Base-by-base conservation (phyloP, 2,113 vertebrate species). In the Vulpes vulpes region DNA sequence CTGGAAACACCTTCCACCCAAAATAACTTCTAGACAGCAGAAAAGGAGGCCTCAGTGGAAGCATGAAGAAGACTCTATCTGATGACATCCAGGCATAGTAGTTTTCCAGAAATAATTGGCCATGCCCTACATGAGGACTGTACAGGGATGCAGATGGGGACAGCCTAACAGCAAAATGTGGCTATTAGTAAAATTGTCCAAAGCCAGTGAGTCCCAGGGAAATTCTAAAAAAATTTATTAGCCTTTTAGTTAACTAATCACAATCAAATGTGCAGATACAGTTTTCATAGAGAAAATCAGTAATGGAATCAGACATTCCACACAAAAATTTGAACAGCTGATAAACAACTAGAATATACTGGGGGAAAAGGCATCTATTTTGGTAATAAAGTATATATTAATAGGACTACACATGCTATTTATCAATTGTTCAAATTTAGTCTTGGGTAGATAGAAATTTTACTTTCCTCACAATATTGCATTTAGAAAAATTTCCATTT, bases 401-500 rank as follows among this genome's bases (percentile, higher is more conserved):
- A 78, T 51, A 65, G 17, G 43, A 4, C 73, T 49, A 93, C 80
- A 43, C 22, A 35, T 62, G 15, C 53, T 87, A 55, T 16, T 60
- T 86, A 49, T 53, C 30, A 78, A 10, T 43, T 62, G 15, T 22
- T 69, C 83, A 90, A 78, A 38, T 90, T 51, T 80, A 79, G 20
- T 67, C 55, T n/a, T 73, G 65, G 8, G 9, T 55, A 87, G 14
- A 53, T 60, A 80, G 27, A 86, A 96, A 92, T 25, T 89, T 96
- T 87, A 76, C 64, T 96, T 93, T 81, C 57, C 49, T 96, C 49
- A 91, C 35, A 95, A 59, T 49, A 60, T 65, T 81, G 11, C 43
- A 49, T 60, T 81, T 43, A 67, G 83, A 89, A 96, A 91, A 84
- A 35, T 16, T 20, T 65, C 51, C 22, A 3, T 74, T 90, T 87